Evolutionary conservation across 2,797 vertebrate genomes (phyloP), one percentile per base, ranked within the genome.

Genomic region (Tapera naevia): DNA sequence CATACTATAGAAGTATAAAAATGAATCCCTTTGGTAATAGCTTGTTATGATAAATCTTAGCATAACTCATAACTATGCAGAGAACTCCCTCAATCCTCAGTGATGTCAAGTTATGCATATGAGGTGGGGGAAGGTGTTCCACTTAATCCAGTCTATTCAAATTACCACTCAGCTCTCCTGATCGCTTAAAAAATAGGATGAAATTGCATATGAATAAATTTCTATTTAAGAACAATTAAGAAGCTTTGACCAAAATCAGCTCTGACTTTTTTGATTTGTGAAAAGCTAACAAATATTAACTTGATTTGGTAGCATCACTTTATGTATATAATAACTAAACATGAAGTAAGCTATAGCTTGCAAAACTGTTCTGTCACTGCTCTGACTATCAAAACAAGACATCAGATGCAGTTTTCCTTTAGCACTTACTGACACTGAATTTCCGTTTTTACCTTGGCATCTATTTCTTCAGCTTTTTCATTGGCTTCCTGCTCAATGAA

Each of bases 401-500:
- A 25, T 45, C 33, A 62, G 61, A 62, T 10, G 28, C 23, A 66
- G 48, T 54, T 69, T 66, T 46, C 28, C 48, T 88, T 70, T 66
- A 37, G 54, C 50, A 35, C 71, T 82, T 83, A 74, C 67, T 82
- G 70, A 93, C 66, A 50, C 2, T 5, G 27, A 79, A 91, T 37
- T 73, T 60, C 72, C 80, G 76, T 76, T 76, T 88, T 98, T 97
- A 99, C 99, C 99, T 99, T 99, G 64, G 99, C 99, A 95, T 99
- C 99, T 72, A 99, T 99, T 97, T 99, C 99, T 96, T 99, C 99
- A 73, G 99, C 99, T 96, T 99, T 99, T 97, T 99, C 99, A 89
- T 99, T 99, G 97, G 99, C 99, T 97, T 99, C 99, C 97, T 99
- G 99, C 95, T 99, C 99, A 27, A 99, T 99, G 98, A 99, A 99